Evolutionary conservation across 2,797 vertebrate species (phyloP).

Genomic region (Syndactyla subalaris): DNA sequence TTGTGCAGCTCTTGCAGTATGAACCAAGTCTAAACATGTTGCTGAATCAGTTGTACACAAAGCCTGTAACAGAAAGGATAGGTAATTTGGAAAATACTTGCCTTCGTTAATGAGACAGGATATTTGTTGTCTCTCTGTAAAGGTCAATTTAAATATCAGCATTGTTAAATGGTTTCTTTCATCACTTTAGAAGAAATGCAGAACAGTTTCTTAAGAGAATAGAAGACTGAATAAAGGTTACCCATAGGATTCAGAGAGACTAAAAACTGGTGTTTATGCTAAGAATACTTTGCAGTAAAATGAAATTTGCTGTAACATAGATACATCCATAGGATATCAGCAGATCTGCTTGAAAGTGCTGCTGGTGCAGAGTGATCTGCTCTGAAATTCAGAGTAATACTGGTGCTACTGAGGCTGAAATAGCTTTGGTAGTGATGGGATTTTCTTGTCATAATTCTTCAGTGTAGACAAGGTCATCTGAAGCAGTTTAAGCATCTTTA

Average conservation of each 20-base stretch:
- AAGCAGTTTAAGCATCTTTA: neutral
- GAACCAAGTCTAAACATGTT: neutral
- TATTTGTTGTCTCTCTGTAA: neutral
- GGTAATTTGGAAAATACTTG: neutral
- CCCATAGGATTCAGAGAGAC: neutral
- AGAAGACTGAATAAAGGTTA: neutral
- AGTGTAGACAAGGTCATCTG: neutral
- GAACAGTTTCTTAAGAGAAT: neutral
- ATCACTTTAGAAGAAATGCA: neutral
- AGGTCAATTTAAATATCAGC: neutral
- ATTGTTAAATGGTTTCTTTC: neutral
- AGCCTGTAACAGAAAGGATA: neutral
- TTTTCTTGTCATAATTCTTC: slow-evolving; percentile 15
- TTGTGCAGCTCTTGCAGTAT: neutral
- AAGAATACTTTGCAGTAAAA: neutral
- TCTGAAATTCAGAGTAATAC: neutral
- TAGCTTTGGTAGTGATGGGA: neutral
- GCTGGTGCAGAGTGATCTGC: neutral
- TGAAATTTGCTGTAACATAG: neutral
- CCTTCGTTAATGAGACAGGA: neutral
- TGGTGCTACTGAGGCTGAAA: neutral
- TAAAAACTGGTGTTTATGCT: neutral
- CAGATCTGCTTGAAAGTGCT: neutral
- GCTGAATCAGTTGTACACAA: neutral
- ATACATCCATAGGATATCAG: neutral